Base-by-base conservation (phyloP, 2,797 vertebrate species). In the Hydrophis major region DNA sequence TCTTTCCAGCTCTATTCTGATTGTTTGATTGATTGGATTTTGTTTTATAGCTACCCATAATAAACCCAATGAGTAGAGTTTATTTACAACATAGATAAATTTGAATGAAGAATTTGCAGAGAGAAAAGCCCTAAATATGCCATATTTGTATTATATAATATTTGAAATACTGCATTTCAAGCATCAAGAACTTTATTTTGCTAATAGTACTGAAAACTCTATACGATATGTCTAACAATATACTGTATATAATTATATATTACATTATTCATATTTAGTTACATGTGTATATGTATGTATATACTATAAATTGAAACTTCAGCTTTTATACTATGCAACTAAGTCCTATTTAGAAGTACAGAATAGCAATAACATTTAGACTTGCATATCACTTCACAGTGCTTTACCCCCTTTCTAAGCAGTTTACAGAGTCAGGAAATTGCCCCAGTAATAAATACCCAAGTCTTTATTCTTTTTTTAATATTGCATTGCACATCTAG, bases 401-500 rank as follows among this genome's bases (percentile, higher is more conserved):
- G 60, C 7, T 27, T 61, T 61, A 61, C 22, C 25, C 22, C 25
- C 7, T 61, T 22, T 61, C 3, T 61, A 61, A 61, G 8, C 60
- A 0, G 25, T 60, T 60, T 60, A 25, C 22, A 60, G 59, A 27
- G 59, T 60, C 59, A 60, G 60, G 2, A 25, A 25, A 61, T 25
- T 61, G 59, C 22, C 22, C 59, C 59, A 25, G 25, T 25, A 25
- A 60, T 50, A 61, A 60, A 27, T 53, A 86, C 37, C 32, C 42
- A 11, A 59, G 57, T 42, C 93, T 94, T 25, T 16, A 32, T 88
- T 94, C 91, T 42, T 91, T 60, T 83, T 89, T 32, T 89, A 11
- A 16, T 11, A 87, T 25, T 42, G 42, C 93, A 57, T 42, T 95
- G 92, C 89, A 42, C 93, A n/a, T 55, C 93, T 42, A 94, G 95